Percentiles rank a stretch among this genome's conserved stretches.
These are phyloP conservation scores for Schizothorax lantsangensis DNA, from an alignment of 2,797 vertebrate species.

Conservation along the genomic window DNA sequence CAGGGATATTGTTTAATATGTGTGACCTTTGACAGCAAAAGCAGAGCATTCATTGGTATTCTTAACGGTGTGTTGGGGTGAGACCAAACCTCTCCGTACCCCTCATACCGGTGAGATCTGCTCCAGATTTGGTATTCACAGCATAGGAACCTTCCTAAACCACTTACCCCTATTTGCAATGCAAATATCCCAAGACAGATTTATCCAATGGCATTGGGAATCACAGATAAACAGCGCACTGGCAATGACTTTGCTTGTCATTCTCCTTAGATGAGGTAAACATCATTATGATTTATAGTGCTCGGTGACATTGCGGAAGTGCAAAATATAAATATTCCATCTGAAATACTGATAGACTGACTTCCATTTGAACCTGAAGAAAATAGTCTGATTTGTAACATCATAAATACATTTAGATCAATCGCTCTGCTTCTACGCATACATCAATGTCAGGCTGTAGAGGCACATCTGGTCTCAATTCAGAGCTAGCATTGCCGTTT, in stretches of 20 bases:
- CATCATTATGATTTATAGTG: conserved; percentile 62
- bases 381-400: conserved; percentile 52
- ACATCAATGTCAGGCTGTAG: conserved; percentile 22
- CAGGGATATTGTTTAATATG: conserved; percentile 44
- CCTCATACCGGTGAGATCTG: conserved; percentile 36
- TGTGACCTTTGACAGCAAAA: conserved; percentile 66
- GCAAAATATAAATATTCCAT: conserved; percentile 40
- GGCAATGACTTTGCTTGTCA: conserved; percentile 59
- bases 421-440: conserved; percentile 32
- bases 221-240: conserved; percentile 59
- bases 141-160: conserved; percentile 70
- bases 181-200: conserved; percentile 73
- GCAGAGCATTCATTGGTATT: conserved; percentile 72
- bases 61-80: conserved; percentile 53
- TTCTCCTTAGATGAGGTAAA: conserved; percentile 60
- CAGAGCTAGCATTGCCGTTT: conserved; percentile 23
- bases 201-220: conserved; percentile 64
- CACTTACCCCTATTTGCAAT: conserved; percentile 74
- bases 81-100: conserved; percentile 55
- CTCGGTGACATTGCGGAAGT: conserved; percentile 43
- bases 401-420: conserved; percentile 46
- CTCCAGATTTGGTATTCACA: conserved; percentile 73
- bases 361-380: conserved; percentile 41
- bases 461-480: conserved; percentile 46
- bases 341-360: conserved; percentile 53